Evolutionary conservation across 2,888 invertebrate genomes (phyloP).

Genomic region (Chrysomela aeneicollis): DNA sequence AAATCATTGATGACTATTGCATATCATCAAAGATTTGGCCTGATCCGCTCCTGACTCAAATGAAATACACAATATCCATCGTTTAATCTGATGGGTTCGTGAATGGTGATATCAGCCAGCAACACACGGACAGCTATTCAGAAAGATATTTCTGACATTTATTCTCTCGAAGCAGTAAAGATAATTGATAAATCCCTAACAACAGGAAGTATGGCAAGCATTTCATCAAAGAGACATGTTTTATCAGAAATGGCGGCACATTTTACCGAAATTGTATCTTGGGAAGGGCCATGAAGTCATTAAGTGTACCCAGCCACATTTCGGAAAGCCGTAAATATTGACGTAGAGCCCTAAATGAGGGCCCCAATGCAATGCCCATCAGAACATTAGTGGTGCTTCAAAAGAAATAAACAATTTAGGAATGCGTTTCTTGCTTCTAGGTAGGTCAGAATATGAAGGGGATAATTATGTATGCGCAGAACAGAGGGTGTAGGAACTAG

Average conservation of each 20-base stretch:
- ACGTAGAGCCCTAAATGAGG: background rate
- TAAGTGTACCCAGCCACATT: background rate
- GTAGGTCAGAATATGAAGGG: background rate
- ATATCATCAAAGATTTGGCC: no score
- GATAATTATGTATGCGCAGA: no score
- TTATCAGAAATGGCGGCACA: constrained; percentile 5
- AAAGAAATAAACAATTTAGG: background rate
- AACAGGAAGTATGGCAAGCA: constrained; percentile 2
- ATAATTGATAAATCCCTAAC: background rate
- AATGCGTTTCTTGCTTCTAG: background rate
- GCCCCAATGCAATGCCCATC: background rate
- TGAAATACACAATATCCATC: background rate
- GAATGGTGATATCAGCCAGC: background rate
- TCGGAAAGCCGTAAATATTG: constrained; percentile 5
- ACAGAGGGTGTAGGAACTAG: no score
- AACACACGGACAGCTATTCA: background rate
- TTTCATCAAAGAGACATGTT: background rate
- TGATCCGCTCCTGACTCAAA: background rate
- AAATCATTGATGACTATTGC: no score
- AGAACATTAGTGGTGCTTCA: constrained; percentile 5
- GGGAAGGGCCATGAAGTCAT: constrained; percentile 2
- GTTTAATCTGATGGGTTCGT: background rate
- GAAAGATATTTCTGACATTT: background rate
- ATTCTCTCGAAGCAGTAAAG: background rate
- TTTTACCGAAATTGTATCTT: background rate